Percentiles rank a stretch among this genome's conserved stretches.
These are phyloP conservation scores for Agelastica alni DNA, from an alignment of 2,888 invertebrate genomes.

Conservation along the genomic window DNA sequence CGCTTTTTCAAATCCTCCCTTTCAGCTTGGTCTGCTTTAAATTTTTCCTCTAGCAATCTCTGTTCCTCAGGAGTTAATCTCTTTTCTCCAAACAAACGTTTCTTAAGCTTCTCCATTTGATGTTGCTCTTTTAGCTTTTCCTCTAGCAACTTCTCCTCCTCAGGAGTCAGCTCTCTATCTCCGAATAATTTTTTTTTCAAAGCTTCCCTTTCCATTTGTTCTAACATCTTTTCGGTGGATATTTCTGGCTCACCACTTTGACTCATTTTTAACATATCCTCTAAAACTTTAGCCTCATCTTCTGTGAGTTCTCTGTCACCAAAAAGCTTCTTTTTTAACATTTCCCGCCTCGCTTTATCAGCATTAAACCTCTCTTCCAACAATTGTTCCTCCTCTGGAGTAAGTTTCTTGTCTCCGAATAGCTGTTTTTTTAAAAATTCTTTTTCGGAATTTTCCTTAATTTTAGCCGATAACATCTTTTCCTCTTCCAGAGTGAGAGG, in stretches of 20 bases:
- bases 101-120: neutral
- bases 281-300: too few relatives aligned
- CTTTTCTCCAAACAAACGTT: neutral
- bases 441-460: neutral
- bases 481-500: slow-evolving; percentile 3
- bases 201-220: neutral
- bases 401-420: neutral
- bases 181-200: neutral
- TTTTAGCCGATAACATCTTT: slow-evolving; percentile 1
- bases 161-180: neutral
- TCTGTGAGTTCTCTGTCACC: neutral
- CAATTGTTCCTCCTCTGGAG: neutral
- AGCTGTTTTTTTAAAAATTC: neutral
- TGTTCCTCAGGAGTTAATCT: neutral
- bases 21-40: neutral
- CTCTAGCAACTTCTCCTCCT: neutral
- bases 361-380: neutral
- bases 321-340: neutral
- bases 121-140: slow-evolving; percentile 7
- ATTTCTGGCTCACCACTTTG: too few relatives aligned
- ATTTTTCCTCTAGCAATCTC: too few relatives aligned
- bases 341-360: neutral
- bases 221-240: too few relatives aligned
- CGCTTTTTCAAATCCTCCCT: neutral
- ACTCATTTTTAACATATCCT: too few relatives aligned